These are phyloP conservation scores for Chrysaora quinquecirrha DNA, from an alignment of 30 jellyfish, hydroid and myxozoan genomes.

Conservation along the genomic window DNA sequence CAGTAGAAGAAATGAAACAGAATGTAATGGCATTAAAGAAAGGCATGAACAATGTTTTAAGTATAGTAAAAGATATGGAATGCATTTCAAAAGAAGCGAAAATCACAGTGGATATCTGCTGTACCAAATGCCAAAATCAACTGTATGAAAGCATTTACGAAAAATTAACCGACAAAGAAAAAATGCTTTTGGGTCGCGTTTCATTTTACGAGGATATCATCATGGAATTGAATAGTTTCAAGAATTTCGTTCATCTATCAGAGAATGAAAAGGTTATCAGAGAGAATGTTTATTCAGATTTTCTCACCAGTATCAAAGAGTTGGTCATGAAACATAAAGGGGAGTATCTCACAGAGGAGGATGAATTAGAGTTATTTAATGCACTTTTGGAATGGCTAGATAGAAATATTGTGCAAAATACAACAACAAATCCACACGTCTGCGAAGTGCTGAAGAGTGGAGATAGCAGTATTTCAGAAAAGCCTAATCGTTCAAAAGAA, in stretches of 20 bases:
- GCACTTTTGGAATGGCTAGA: neutral
- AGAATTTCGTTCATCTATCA: conserved; percentile 13
- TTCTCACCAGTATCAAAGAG: neutral
- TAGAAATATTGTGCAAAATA: neutral
- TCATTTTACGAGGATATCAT: conserved; percentile 34
- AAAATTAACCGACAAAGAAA: conserved; percentile 23
- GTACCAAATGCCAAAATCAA: conserved; percentile 12
- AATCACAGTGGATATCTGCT: conserved; percentile 16
- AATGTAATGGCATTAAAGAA: conserved; percentile 16
- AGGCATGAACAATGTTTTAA: conserved; percentile 20
- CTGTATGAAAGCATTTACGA: conserved; percentile 18
- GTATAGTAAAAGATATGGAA: conserved; percentile 35
- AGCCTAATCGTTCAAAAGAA: neutral
- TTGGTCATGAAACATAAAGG: neutral
- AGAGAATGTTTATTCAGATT: neutral
- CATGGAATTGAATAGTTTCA: neutral
- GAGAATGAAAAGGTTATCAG: neutral
- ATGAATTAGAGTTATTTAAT: neutral
- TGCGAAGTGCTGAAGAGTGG: neutral
- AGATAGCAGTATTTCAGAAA: neutral
- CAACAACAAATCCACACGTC: neutral
- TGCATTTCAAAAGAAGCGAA: conserved; percentile 38
- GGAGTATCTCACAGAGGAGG: neutral
- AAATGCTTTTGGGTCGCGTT: conserved; percentile 6
- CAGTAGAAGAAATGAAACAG: conserved; percentile 21